These are phyloP conservation scores for Pachypanchax playfairii DNA, from an alignment of 2,113 vertebrate species.

Conservation along the genomic window DNA sequence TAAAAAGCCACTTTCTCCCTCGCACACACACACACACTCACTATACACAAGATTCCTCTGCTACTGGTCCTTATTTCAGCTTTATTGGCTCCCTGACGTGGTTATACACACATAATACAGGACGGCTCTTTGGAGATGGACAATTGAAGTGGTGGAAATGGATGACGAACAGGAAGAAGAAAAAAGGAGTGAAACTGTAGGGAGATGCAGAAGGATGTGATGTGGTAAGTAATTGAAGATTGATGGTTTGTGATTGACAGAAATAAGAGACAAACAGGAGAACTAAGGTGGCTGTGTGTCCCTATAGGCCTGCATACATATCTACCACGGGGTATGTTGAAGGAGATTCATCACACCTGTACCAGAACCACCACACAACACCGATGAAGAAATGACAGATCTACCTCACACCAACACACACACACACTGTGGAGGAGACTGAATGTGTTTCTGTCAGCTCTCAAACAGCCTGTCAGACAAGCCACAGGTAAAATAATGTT, in stretches of 20 bases:
- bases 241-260: conserved; percentile 51
- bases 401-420: conserved; percentile 28
- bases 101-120: conserved; percentile 58
- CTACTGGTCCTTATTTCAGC: conserved; percentile 62
- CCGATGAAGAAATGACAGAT: conserved; percentile 64
- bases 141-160: conserved; percentile 52
- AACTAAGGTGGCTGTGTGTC: conserved; percentile 30
- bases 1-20: conserved; percentile 51
- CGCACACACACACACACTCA: conserved; percentile 4
- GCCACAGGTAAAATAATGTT: conserved; percentile 71
- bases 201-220: conserved; percentile 21
- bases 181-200: neutral
- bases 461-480: conserved; percentile 65
- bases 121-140: conserved; percentile 50
- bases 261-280: conserved; percentile 17
- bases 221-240: conserved; percentile 55
- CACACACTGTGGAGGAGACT: conserved; percentile 36
- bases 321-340: conserved; percentile 34
- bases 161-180: conserved; percentile 27
- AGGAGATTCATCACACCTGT: conserved; percentile 46
- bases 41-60: conserved; percentile 38
- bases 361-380: conserved; percentile 45
- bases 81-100: conserved; percentile 69
- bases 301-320: conserved; percentile 18
- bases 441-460: conserved; percentile 63